Percentiles rank a stretch among this genome's conserved stretches.
phyloP scores from a whole-genome alignment of 2,797 vertebrate genomes.

The Salmo trutta region DNA sequence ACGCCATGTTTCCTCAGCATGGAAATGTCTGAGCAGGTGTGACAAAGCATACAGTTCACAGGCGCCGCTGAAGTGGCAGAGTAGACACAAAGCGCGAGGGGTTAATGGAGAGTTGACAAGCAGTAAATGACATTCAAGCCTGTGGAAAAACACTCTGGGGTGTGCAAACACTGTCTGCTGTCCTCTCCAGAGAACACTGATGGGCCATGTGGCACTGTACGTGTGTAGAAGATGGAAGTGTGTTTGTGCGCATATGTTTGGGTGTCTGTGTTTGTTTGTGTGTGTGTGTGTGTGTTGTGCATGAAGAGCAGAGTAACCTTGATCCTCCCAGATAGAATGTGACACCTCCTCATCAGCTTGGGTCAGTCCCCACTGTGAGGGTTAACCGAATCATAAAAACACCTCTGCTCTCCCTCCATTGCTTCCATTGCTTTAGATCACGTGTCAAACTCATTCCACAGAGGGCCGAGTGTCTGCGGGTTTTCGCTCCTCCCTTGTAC shows the following conservation, averaged over 20 bases:
- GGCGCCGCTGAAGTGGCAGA: conserved; percentile 33
- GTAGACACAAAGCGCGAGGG: conserved; percentile 37
- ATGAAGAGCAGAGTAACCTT: conserved; percentile 19
- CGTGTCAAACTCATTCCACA: no score
- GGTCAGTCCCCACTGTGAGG: conserved; percentile 38
- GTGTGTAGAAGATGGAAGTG: no score
- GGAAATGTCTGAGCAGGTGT: conserved; percentile 22
- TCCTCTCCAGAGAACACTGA: conserved; percentile 42
- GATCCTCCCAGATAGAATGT: conserved; percentile 46
- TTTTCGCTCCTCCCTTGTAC: no score
- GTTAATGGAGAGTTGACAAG: conserved; percentile 63
- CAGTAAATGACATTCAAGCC: conserved; percentile 54
- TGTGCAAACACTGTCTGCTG: conserved; percentile 48
- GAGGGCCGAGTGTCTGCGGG: no score
- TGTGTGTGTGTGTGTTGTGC: neutral
- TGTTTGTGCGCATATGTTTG: neutral
- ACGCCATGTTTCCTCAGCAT: neutral
- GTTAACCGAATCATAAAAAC: conserved; percentile 38
- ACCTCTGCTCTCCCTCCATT: conserved; percentile 20
- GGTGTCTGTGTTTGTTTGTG: neutral
- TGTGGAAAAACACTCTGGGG: conserved; percentile 49
- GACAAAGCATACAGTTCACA: conserved; percentile 32
- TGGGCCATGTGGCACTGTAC: conserved; percentile 52
- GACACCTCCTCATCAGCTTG: conserved; percentile 45
- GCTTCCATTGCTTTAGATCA: neutral